Evolutionary conservation across 2,797 vertebrate species (phyloP).

Genomic region (Trachurus trachurus): DNA sequence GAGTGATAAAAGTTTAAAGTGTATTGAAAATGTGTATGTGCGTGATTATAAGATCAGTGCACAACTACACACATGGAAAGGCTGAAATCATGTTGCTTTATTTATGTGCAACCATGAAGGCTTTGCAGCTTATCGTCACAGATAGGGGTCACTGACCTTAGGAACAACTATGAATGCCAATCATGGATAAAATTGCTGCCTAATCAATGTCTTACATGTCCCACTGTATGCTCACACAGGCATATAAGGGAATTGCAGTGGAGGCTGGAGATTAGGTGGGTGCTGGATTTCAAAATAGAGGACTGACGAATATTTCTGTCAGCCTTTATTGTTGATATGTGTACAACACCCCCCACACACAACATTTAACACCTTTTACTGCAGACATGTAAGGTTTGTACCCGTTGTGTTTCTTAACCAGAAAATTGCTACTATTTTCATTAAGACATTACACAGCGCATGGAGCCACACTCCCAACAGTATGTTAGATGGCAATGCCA

Average conservation of each 20-base stretch:
- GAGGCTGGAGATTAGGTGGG: conserved; percentile 1
- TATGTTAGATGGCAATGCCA: conserved; percentile 13
- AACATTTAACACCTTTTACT: not conserved
- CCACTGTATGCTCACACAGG: not conserved
- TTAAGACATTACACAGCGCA: conserved; percentile 9
- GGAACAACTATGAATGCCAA: conserved; percentile 23
- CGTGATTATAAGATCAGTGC: conserved; percentile 2
- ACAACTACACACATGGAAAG: not conserved
- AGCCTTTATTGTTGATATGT: conserved; percentile 4
- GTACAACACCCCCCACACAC: too few relatives aligned
- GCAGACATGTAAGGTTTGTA: conserved; percentile 2
- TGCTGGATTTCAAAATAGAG: conserved; percentile 10
- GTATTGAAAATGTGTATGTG: conserved; percentile 19
- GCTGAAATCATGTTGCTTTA: conserved; percentile 27
- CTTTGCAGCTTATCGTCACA: conserved; percentile 18
- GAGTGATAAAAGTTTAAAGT: conserved; percentile 45
- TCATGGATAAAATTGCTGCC: conserved; percentile 28
- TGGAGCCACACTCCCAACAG: not conserved
- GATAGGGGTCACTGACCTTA: conserved; percentile 44
- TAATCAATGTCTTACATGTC: conserved; percentile 30
- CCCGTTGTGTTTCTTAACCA: not conserved
- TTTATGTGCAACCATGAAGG: conserved; percentile 27
- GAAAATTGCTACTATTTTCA: not conserved
- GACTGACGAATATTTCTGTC: not conserved
- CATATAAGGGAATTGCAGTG: not conserved